Conservation (phyloP, 2,797 vertebrate genomes). For the Miichthys miiuy region DNA sequence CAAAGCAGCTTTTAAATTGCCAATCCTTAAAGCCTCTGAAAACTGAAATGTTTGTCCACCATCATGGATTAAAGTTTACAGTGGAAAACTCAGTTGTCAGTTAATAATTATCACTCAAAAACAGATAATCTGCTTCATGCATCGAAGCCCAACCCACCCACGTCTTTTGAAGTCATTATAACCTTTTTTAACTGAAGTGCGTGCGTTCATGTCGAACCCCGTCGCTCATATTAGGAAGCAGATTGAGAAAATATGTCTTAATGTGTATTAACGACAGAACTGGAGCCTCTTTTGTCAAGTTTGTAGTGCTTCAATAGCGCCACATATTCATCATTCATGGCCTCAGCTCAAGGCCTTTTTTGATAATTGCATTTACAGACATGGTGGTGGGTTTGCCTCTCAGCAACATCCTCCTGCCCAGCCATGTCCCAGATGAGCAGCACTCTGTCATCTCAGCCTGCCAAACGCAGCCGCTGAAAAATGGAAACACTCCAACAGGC, state of each 20-base stretch:
- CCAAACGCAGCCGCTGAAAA: slow-evolving; percentile 60
- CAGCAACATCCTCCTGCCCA: slow-evolving; percentile 63
- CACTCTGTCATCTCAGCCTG: slow-evolving; percentile 68
- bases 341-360: slow-evolving; percentile 57
- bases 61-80: neutral
- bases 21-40: neutral
- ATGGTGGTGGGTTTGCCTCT: slow-evolving; percentile 59
- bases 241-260: slow-evolving; percentile 17
- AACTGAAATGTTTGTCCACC: neutral
- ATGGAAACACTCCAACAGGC: slow-evolving; percentile 60
- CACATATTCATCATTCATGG: slow-evolving; percentile 48
- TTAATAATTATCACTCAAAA: neutral
- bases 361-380: slow-evolving; percentile 80
- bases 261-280: slow-evolving; percentile 19
- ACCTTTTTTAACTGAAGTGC: neutral
- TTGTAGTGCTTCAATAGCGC: slow-evolving; percentile 41
- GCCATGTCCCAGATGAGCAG: slow-evolving; percentile 73
- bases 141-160: neutral
- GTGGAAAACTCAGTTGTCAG: neutral
- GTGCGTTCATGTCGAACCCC: neutral
- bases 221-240: neutral
- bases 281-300: slow-evolving; percentile 36
- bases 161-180: slow-evolving; percentile 4
- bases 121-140: neutral
- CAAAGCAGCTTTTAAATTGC: slow-evolving; percentile 11